Conservation (phyloP, 64 coral and sea anemone species). For the Montipora capricornis region DNA sequence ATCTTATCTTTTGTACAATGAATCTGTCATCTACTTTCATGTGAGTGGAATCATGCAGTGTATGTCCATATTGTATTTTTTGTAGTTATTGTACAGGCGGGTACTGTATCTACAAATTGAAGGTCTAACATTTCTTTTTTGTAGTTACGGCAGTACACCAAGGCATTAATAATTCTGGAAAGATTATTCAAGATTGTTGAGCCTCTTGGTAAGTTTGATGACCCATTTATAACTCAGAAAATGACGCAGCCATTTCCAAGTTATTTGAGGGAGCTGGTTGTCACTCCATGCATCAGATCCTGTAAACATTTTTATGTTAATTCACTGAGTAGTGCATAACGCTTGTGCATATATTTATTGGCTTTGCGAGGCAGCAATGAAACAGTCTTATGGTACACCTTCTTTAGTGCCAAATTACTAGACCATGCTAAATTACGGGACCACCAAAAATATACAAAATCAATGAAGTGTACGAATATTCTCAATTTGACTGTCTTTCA, state of each 20-base stretch:
- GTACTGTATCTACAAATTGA: background rate
- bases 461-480: too few relatives aligned
- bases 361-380: too few relatives aligned
- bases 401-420: too few relatives aligned
- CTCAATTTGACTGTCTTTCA: too few relatives aligned
- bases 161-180: conserved; percentile 58
- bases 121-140: background rate
- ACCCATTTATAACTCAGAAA: background rate
- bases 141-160: conserved; percentile 74
- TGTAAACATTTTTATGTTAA: too few relatives aligned
- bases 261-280: background rate
- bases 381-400: too few relatives aligned
- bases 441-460: too few relatives aligned
- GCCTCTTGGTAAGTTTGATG: conserved; percentile 70
- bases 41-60: conserved; percentile 4
- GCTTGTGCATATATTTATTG: too few relatives aligned
- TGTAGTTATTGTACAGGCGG: too few relatives aligned
- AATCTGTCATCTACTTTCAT: conserved; percentile 78
- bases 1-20: conserved; percentile 77
- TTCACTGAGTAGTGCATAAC: too few relatives aligned
- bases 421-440: too few relatives aligned
- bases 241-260: background rate
- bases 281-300: background rate
- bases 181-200: conserved; percentile 77
- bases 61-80: too few relatives aligned